Evolutionary conservation across 2,797 vertebrate genomes (phyloP).

Genomic region (Clarias pachynema): DNA sequence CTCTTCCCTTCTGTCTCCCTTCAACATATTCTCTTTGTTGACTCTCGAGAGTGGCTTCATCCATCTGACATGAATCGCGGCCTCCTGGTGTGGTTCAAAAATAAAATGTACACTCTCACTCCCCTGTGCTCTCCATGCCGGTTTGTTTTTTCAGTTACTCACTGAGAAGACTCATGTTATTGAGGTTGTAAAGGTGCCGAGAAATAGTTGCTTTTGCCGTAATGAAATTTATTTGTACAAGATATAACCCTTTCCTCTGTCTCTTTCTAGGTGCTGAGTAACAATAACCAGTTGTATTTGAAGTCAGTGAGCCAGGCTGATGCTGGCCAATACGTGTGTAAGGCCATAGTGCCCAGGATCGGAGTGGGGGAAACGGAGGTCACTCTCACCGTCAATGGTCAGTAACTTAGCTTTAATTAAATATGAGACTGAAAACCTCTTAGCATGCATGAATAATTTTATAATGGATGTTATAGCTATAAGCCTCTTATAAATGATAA

Average conservation of each 20-base stretch:
- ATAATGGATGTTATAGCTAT: not conserved
- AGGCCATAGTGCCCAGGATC: constrained; percentile 93
- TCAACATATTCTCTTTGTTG: constrained; percentile 14
- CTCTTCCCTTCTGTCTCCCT: constrained; percentile 16
- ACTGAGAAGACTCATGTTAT: not conserved
- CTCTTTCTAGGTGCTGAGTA: constrained; percentile 86
- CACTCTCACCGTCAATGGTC: constrained; percentile 89
- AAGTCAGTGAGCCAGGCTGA: constrained; percentile 90
- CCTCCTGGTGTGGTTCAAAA: constrained; percentile 15
- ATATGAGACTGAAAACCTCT: not conserved
- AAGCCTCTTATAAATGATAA: not conserved
- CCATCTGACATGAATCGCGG: constrained; percentile 9
- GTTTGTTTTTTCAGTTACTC: constrained; percentile 28
- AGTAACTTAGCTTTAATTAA: constrained; percentile 55
- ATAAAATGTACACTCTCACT: not conserved
- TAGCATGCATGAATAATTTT: constrained; percentile 3
- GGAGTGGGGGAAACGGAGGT: constrained; percentile 93
- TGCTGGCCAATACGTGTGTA: constrained; percentile 91
- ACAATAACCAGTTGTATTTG: constrained; percentile 92
- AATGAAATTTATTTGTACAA: constrained; percentile 4
- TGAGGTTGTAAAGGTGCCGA: constrained; percentile 22
- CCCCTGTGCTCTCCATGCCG: not conserved
- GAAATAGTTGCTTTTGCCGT: constrained; percentile 19
- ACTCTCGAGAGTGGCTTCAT: constrained; percentile 1
- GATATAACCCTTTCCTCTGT: not conserved